phyloP scores from a whole-genome alignment of 2,888 invertebrate genomes.

The Drosophila kanekoi region DNA sequence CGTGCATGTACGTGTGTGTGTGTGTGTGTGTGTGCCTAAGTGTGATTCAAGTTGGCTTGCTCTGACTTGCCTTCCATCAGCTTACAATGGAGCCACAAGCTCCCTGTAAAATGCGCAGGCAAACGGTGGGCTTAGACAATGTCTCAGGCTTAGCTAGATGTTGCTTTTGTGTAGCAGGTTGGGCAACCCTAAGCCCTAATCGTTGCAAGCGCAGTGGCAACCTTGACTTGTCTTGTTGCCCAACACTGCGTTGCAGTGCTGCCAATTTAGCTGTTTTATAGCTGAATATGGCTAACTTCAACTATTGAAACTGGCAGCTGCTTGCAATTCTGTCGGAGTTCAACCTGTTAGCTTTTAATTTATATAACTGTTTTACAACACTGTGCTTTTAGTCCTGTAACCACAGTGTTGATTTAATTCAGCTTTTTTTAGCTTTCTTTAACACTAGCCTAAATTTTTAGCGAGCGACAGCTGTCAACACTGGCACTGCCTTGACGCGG shows the following conservation, averaged over 20 bases:
- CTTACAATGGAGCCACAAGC: constrained; percentile 30
- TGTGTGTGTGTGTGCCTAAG: constrained; percentile 9
- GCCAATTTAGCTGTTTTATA: no score
- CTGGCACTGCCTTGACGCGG: constrained; percentile 20
- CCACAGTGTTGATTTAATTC: no score
- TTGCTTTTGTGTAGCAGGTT: constrained; percentile 6
- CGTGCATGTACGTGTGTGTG: not conserved
- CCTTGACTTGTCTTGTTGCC: constrained; percentile 36
- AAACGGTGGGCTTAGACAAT: constrained; percentile 16
- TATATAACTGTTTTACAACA: no score
- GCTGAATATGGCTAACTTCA: no score
- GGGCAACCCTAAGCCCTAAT: constrained; percentile 28
- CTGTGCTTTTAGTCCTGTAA: no score
- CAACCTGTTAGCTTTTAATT: no score
- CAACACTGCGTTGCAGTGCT: not conserved
- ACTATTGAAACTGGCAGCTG: no score
- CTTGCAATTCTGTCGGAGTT: no score
- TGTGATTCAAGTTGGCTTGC: constrained; percentile 27
- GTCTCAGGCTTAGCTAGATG: constrained; percentile 17
- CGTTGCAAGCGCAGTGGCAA: constrained; percentile 36
- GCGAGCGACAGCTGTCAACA: no score
- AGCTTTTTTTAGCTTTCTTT: no score
- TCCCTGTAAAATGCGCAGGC: constrained; percentile 20
- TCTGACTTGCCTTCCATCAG: constrained; percentile 35
- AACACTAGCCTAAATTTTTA: no score